Conservation (phyloP, 2,888 invertebrate species). For the Spicauda simplicius region DNA sequence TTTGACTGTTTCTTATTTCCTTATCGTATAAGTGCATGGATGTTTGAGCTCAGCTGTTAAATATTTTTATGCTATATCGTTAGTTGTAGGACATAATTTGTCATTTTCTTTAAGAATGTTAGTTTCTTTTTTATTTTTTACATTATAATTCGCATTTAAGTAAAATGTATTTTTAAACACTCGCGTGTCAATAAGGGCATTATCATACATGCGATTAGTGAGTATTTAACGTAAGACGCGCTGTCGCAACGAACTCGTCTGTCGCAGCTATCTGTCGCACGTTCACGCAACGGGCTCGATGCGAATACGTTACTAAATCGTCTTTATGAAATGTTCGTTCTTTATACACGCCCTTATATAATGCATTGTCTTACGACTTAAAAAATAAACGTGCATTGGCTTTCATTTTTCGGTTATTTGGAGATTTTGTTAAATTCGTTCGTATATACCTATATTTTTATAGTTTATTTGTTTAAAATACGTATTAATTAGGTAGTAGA, state of each 20-base stretch:
- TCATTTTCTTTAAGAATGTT: slow-evolving; percentile 17
- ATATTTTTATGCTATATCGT: slow-evolving; percentile 10
- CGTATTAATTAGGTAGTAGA: slow-evolving; percentile 58
- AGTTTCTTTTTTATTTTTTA: slow-evolving; percentile 10
- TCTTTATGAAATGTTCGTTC: no score
- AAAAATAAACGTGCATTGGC: slow-evolving; percentile 5
- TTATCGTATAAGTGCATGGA: slow-evolving; percentile 7
- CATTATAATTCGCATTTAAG: slow-evolving; percentile 28
- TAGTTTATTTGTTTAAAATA: slow-evolving; percentile 61
- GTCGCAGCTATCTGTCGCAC: no score
- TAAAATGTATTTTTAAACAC: slow-evolving; percentile 12
- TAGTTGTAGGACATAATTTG: slow-evolving; percentile 1
- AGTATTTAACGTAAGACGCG: no score
- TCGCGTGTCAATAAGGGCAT: neutral
- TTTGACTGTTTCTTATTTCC: slow-evolving; percentile 18
- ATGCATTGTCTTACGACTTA: neutral
- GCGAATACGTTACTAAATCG: no score
- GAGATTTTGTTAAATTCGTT: slow-evolving; percentile 56
- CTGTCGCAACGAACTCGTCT: no score
- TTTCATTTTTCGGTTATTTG: slow-evolving; percentile 31
- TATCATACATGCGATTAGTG: neutral
- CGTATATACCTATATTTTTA: slow-evolving; percentile 63
- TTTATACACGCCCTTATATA: neutral
- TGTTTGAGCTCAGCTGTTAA: slow-evolving; percentile 4
- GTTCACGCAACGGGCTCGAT: no score